Conservation (phyloP, 2,113 vertebrate species). For the Haemorhous mexicanus region DNA sequence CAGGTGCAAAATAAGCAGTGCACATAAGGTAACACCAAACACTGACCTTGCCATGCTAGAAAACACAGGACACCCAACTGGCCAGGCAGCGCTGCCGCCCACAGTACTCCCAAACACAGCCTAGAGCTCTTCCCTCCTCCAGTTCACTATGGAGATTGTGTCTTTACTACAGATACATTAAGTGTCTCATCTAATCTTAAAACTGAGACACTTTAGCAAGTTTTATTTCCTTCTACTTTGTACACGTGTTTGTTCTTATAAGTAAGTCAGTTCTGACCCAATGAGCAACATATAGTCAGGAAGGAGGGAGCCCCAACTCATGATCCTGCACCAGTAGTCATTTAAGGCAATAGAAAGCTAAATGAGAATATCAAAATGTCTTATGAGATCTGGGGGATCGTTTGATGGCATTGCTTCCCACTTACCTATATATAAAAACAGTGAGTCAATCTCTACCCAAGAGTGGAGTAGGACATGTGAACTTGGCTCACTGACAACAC, state of each 20-base stretch:
- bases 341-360: background rate
- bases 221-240: background rate
- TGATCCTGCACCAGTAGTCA: background rate
- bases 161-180: background rate
- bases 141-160: fast-evolving
- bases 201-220: background rate
- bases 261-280: background rate
- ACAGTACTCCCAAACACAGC: too few relatives aligned
- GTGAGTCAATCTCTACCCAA: background rate
- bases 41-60: background rate
- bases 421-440: background rate
- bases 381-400: background rate
- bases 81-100: background rate
- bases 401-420: background rate
- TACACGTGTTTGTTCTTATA: background rate
- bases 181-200: background rate
- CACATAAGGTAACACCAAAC: background rate
- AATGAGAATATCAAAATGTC: background rate
- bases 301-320: background rate
- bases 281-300: background rate
- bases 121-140: background rate
- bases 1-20: background rate
- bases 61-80: background rate
- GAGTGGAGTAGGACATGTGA: background rate
- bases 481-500: background rate